Percentiles rank a stretch among this genome's conserved stretches.
phyloP scores from a whole-genome alignment of 2,888 invertebrate species.

The Malthinus seriepunctatus region DNA sequence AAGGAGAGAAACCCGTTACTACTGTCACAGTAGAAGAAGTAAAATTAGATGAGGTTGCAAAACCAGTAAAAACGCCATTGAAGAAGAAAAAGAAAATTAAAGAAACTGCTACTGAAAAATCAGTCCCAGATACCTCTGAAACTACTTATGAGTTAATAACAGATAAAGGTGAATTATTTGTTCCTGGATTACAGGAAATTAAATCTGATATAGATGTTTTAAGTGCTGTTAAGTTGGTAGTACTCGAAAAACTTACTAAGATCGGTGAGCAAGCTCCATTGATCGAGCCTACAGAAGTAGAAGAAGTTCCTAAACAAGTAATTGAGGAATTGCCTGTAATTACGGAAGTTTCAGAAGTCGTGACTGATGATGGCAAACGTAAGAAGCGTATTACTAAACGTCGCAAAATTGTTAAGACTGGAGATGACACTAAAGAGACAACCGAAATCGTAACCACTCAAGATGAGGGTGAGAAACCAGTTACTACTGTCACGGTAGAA shows the following conservation, averaged over 20 bases:
- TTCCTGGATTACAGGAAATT: constrained; percentile 21
- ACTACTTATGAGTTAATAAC: neutral
- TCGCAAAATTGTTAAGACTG: constrained; percentile 46
- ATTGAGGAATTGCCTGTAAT: constrained; percentile 48
- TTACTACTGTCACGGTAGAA: constrained; percentile 41
- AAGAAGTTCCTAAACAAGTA: neutral
- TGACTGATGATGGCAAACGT: constrained; percentile 24
- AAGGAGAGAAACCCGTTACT: constrained; percentile 40
- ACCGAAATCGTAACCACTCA: constrained; percentile 48
- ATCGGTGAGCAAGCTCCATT: no score
- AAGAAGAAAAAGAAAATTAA: constrained; percentile 14
- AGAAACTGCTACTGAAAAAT: constrained; percentile 27
- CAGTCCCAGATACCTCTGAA: no score
- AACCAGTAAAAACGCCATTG: constrained; percentile 8
- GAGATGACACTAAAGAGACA: constrained; percentile 39
- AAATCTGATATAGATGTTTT: constrained; percentile 29
- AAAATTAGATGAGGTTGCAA: constrained; percentile 8
- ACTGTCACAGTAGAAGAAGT: constrained; percentile 40
- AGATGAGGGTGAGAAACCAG: constrained; percentile 41
- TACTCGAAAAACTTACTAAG: constrained; percentile 30
- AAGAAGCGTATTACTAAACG: constrained; percentile 44
- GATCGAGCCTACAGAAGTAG: no score
- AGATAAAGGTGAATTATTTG: constrained; percentile 26
- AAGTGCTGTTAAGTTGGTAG: constrained; percentile 33
- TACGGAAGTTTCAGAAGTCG: constrained; percentile 30